Evolutionary conservation across 2,113 vertebrate genomes (phyloP).

Genomic region (Hemiprocne comata): DNA sequence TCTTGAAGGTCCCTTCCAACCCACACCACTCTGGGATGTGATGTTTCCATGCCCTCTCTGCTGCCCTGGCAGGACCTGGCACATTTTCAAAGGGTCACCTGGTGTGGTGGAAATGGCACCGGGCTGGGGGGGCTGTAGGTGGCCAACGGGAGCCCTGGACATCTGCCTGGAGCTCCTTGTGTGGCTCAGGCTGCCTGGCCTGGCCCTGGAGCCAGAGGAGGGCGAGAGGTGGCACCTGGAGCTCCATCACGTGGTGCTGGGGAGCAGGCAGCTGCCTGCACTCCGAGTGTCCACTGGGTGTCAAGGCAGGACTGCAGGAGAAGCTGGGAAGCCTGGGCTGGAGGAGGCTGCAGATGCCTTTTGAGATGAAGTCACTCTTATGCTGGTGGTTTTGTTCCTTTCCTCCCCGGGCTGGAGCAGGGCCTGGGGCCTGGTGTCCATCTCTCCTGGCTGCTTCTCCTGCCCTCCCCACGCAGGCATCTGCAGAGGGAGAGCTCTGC

Average conservation of each 20-base stretch:
- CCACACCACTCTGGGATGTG: too few species aligned
- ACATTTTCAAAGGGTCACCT: rapidly evolving
- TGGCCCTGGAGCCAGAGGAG: rapidly evolving
- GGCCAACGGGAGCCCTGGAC: neutral
- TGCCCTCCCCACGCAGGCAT: neutral
- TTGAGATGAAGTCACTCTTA: conserved; percentile 58
- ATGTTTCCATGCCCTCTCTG: too few species aligned
- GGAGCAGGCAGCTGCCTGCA: neutral
- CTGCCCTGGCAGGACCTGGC: rapidly evolving
- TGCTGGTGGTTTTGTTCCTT: conserved; percentile 9
- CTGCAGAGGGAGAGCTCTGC: neutral
- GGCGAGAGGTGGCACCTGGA: neutral
- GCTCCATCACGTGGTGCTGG: too few species aligned
- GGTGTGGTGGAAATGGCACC: rapidly evolving
- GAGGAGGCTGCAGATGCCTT: conserved; percentile 56
- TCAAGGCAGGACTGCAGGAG: conserved; percentile 16
- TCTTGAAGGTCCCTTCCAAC: too few species aligned
- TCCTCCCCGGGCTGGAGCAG: neutral
- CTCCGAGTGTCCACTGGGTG: conserved; percentile 38
- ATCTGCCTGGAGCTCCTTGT: neutral
- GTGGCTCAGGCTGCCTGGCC: neutral
- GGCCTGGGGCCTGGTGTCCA: neutral
- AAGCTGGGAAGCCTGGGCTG: neutral
- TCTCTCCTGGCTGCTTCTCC: conserved; percentile 31
- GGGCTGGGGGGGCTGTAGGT: rapidly evolving